phyloP scores from a whole-genome alignment of 2,888 invertebrate genomes.

The Scaptomyza parva region DNA sequence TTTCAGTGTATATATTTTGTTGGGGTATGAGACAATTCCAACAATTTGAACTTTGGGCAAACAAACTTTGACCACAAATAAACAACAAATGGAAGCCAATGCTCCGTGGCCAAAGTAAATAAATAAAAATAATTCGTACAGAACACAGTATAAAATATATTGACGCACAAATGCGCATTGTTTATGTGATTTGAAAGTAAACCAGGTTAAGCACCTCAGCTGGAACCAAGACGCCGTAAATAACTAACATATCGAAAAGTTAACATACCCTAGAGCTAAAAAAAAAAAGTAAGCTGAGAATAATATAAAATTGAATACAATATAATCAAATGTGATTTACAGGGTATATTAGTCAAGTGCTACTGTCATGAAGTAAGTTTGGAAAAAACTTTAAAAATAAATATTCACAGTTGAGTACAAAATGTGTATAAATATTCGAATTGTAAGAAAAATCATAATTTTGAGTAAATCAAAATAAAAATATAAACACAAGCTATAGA shows the following conservation, averaged over 20 bases:
- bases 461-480: no score
- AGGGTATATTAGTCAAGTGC: not conserved
- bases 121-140: slow-evolving; percentile 28
- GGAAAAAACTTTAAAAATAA: not conserved
- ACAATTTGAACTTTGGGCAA: slow-evolving; percentile 51
- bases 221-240: not conserved
- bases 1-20: slow-evolving; percentile 7
- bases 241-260: not conserved
- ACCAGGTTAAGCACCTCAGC: slow-evolving; percentile 56
- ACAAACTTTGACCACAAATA: slow-evolving; percentile 53
- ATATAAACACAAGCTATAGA: no score
- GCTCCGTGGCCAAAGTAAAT: slow-evolving; percentile 43
- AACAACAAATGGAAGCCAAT: slow-evolving; percentile 51
- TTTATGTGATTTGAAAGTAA: slow-evolving; percentile 36
- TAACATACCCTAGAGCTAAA: slow-evolving; percentile 19
- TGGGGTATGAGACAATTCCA: slow-evolving; percentile 31
- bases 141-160: slow-evolving; percentile 12
- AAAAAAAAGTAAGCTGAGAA: no score
- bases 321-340: no score
- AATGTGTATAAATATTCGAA: no score
- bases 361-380: not conserved
- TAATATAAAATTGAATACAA: no score
- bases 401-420: no score
- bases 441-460: no score
- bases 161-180: slow-evolving; percentile 21